These are phyloP conservation scores for Cossypha dichroa DNA, from an alignment of 2,797 vertebrate genomes.

Conservation along the genomic window DNA sequence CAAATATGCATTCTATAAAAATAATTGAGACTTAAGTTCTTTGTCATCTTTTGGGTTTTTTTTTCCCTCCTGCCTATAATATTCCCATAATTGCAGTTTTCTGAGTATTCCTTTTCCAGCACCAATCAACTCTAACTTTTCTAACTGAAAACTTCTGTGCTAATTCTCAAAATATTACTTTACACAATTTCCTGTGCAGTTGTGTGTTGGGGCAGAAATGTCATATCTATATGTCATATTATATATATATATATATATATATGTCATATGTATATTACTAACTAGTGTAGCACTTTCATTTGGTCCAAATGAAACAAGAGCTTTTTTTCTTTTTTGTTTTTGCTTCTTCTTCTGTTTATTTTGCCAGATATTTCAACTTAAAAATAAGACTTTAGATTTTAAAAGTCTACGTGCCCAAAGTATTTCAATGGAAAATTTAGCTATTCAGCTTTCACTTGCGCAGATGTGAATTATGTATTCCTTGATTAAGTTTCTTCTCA, in stretches of 20 bases:
- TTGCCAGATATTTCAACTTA: not conserved
- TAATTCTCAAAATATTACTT: not conserved
- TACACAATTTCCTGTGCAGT: not conserved
- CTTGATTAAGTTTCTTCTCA: not conserved
- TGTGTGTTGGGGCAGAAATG: not conserved
- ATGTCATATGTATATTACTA: not conserved
- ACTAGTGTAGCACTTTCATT: not conserved
- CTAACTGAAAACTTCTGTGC: not conserved
- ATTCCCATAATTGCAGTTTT: not conserved
- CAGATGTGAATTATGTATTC: not conserved
- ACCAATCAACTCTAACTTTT: not conserved
- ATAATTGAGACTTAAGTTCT: not conserved
- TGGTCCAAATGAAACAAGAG: not conserved
- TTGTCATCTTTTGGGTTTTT: accelerated
- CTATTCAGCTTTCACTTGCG: not conserved
- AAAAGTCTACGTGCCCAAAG: not conserved
- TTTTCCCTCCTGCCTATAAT: not conserved
- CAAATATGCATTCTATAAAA: not conserved
- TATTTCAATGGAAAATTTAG: not conserved
- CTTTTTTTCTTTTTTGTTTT: not conserved
- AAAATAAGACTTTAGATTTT: not conserved
- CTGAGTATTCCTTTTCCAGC: not conserved
- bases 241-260: not conserved
- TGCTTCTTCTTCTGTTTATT: not conserved
- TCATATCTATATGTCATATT: not conserved